Base-by-base conservation (phyloP, 2,113 vertebrate genomes). In the Crotalus horridus region DNA sequence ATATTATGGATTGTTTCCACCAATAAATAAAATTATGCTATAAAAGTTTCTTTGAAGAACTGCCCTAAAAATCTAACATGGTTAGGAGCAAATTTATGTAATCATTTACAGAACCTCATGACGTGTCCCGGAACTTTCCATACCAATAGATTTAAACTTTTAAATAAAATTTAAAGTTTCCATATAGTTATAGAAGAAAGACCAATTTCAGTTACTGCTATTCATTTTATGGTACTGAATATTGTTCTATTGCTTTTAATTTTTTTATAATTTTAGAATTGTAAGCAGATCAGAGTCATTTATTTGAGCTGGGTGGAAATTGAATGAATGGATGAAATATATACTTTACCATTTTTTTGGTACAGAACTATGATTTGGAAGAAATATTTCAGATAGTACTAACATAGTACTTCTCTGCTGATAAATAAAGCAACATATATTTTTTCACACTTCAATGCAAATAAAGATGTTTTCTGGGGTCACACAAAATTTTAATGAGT, bases 171-270 rank as follows among this genome's bases (percentile, higher is more conserved):
- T 94, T 64, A 94, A 94, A 94, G 95, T 92, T 96, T 94, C 90
- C 93, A 96, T 94, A 96, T 46, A 96, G 94, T 95, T 94, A 92
- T 93, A 94, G 93, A 95, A 95, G 91, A 93, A 87, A 46, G 93
- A 92, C 90, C 93, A 91, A 95, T 85, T 69, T 93, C 90, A 93
- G 93, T 96, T 96, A 91, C 91, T 95, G 94, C 91, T 92, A 95
- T 93, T 95, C 94, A 95, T 96, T 95, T 96, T 97, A 93, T 96
- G 96, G 95, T 96, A 97, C 96, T 90, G 95, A 95, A 97, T 89
- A 97, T 96, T 93, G 94, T 87, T 88, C 81, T 94, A 33, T 95
- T 95, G 95, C 96, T 94, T 95, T 92, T 94, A 94, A 12, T 69
- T 69, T n/a, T 64, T 69, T n/a, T n/a, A 33, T n/a, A n/a, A 69